Evolutionary conservation across 2,888 invertebrate species (phyloP), one percentile per base, ranked within the genome.

Genomic region (Tachina grossa): DNA sequence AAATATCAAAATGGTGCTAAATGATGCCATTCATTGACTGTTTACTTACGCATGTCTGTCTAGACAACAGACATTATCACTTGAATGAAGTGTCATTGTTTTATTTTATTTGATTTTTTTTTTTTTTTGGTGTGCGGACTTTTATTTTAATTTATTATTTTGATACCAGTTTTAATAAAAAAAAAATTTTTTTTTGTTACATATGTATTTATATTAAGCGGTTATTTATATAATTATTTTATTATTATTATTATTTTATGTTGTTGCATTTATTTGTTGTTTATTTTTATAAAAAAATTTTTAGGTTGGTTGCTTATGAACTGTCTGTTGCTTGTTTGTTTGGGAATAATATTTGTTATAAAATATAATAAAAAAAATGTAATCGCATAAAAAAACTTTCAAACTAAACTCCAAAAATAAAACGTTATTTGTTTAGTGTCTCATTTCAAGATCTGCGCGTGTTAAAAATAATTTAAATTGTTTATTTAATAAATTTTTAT

Each of bases 1-100:
- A 77, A 57, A 47, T 10, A 51, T 19, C 19, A 65, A 65, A 77
- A 72, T 77, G 65, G 51, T 72, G 59, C 72, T 53, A 61, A 78
- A 75, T 66, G 77, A 83, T 83, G 78, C 19, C 77, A 81, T 71
- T 87, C 77, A 80, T 71, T 87, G 81, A 72, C 77, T 83, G 87
- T 68, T 61, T 61, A 80, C 31, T 66, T 75, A 79, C 77, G 87
- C 78, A 61, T 80, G 77, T 86, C 83, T 87, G 87, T 88, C 87
- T 88, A 87, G 87, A 88, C 88, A 86, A 78, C 66, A 85, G 86
- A 87, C 87, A 85, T 87, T 87, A 88, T 88, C 86, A 83, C 85
- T 86, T 87, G 77, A 87, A 84, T 87, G 86, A 65, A 77, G 80
- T 76, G 82, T 80, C 81, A 86, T 86, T 88, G 83, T 78, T 84